Percentiles rank a stretch among this genome's conserved stretches.
These are phyloP conservation scores for Saccostrea cuccullata DNA, from an alignment of 1,140 invertebrate genomes.

Conservation along the genomic window DNA sequence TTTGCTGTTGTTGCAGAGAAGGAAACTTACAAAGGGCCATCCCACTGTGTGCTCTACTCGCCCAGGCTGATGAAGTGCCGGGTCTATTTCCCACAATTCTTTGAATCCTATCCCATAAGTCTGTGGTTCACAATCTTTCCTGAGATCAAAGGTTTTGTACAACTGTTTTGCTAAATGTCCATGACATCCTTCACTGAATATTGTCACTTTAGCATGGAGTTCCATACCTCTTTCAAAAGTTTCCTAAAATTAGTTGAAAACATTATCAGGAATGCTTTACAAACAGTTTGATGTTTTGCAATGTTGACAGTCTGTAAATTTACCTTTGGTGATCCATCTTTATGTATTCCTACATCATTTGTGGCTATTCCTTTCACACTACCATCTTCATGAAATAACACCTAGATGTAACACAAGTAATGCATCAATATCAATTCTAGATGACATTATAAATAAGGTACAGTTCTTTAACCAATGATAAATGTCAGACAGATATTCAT, in stretches of 20 bases:
- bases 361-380: constrained; percentile 98
- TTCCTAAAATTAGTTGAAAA: constrained; percentile 81
- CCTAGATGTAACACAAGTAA: constrained; percentile 69
- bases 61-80: constrained; percentile 93
- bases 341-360: constrained; percentile 98
- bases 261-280: background rate
- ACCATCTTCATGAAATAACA: constrained; percentile 95
- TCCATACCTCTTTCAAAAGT: constrained; percentile 99
- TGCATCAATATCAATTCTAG: background rate
- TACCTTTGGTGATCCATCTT: constrained; percentile 97
- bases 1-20: no score
- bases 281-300: no score
- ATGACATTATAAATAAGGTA: no score
- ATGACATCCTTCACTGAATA: constrained; percentile 99
- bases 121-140: constrained; percentile 91
- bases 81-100: constrained; percentile 98
- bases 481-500: no score
- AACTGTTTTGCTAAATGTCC: constrained; percentile 97
- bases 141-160: constrained; percentile 90
- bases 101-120: constrained; percentile 99
- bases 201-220: constrained; percentile 97
- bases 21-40: constrained; percentile 90
- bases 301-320: background rate
- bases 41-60: constrained; percentile 97
- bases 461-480: no score